Evolutionary conservation across 37 sponge, comb jelly and placozoan genomes (phyloP).

Genomic region (Theonella swinhoei): DNA sequence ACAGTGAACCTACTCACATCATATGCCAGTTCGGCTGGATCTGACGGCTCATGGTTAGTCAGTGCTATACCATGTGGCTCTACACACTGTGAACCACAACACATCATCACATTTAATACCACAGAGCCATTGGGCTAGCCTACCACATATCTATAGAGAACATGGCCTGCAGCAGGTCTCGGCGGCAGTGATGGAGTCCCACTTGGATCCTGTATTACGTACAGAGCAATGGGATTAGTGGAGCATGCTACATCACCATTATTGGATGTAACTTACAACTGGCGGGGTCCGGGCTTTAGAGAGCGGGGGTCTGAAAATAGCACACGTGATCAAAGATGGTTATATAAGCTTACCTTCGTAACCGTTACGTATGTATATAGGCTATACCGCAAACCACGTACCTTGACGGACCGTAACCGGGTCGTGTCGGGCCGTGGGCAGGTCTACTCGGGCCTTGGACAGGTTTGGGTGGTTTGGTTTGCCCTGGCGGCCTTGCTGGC

Average conservation of each 20-base stretch:
- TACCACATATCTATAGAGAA: constrained; percentile 75
- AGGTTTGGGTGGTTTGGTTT: not conserved
- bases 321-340: not conserved
- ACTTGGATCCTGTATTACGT: constrained; percentile 6
- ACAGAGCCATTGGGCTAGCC: constrained; percentile 1
- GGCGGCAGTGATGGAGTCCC: constrained; percentile 64
- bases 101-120: not conserved
- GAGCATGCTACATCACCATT: too few species aligned
- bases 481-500: not conserved
- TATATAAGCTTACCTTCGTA: too few species aligned
- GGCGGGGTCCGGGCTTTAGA: too few species aligned
- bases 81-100: constrained; percentile 15
- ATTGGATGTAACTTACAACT: not conserved
- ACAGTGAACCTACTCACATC: constrained; percentile 55
- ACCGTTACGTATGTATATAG: too few species aligned
- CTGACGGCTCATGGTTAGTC: constrained; percentile 36
- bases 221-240: too few species aligned
- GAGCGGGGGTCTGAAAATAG: too few species aligned
- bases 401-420: not conserved
- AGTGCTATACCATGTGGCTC: constrained; percentile 75
- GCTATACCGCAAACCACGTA: not conserved
- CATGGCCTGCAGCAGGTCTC: constrained; percentile 70
- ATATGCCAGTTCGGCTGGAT: constrained; percentile 56
- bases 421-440: not conserved
- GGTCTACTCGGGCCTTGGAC: not conserved